Percentiles rank a stretch among this genome's conserved stretches.
Conservation (phyloP, 2,113 vertebrate species). For the Corythoichthys haematopterus region DNA sequence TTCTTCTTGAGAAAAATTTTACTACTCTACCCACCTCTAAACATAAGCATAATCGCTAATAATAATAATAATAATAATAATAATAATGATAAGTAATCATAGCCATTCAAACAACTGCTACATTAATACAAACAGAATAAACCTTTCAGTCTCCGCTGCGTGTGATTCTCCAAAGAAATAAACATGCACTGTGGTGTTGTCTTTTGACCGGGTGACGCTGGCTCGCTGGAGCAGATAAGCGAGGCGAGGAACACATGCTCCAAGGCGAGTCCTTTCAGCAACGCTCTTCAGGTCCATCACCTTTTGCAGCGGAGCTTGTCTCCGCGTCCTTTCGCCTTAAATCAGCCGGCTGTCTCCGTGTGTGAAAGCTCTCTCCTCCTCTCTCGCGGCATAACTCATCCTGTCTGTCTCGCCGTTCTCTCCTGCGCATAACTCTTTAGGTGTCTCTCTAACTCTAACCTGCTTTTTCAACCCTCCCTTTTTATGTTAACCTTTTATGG, state of each 20-base stretch:
- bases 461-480: slow-evolving; percentile 36
- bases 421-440: slow-evolving; percentile 45
- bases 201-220: neutral
- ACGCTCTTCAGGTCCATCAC: slow-evolving; percentile 53
- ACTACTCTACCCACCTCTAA: no score
- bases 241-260: slow-evolving; percentile 39
- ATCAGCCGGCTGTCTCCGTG: slow-evolving; percentile 55
- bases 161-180: neutral
- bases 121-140: no score
- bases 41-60: slow-evolving; percentile 27
- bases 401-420: slow-evolving; percentile 35
- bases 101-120: no score
- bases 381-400: slow-evolving; percentile 50
- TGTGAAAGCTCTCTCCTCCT: slow-evolving; percentile 56
- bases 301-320: slow-evolving; percentile 56
- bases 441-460: slow-evolving; percentile 29
- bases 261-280: slow-evolving; percentile 38
- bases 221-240: slow-evolving; percentile 35
- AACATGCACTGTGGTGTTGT: slow-evolving; percentile 10
- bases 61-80: neutral
- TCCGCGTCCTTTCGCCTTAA: slow-evolving; percentile 59
- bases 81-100: no score
- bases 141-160: no score
- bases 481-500: slow-evolving; percentile 30
- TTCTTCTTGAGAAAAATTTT: no score